Base-by-base conservation (phyloP, 2,113 vertebrate species). In the Chaenogobius annularis region DNA sequence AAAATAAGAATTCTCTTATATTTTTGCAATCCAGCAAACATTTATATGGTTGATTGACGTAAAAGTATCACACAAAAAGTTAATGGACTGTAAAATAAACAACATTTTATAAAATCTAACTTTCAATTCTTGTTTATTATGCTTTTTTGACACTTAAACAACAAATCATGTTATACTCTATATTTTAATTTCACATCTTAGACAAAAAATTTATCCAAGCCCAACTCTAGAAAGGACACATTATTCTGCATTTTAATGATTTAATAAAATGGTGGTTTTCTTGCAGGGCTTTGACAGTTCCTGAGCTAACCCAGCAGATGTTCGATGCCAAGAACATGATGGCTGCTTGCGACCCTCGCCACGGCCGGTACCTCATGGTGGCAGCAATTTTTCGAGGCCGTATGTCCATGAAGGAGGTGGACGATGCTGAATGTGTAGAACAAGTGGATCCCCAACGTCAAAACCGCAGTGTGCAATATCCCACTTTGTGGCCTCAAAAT, bases 391-490 rank as follows among this genome's bases (percentile, higher is more conserved):
- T 94, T 89, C 83, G 93, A 9, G 93, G 93, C 5, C 92, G 92
- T 77, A 94, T 94, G 93, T 93, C 93, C 84, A 94, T 94, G 93
- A 94, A 94, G 82, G 93, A 93, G 73, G 93, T 93, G 26, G 92
- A 93, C 0, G 93, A 96, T 96, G 95, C 89, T 96, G 22, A 96
- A 96, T 0, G 94, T 93, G 3, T 96, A 98, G 93, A 98, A 92
- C 92, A 98, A 97, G 72, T 98, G 96, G 96, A 98, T 98, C 83
- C 96, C 96, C 74, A 98, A 98, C 0, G 96, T 97, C n/a, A 98
- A 98, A 85, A 93, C 93, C 3, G 96, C 96, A 0, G 96, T 98
- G 37, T 98, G 96, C 0, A 96, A 98, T 93, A 98, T 98, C 88
- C 96, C 96, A 0, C 96, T 96, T 0, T 94, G 96, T 0, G 96